phyloP scores from a whole-genome alignment of 2,888 invertebrate genomes.

The Balanococcus diminutus region DNA sequence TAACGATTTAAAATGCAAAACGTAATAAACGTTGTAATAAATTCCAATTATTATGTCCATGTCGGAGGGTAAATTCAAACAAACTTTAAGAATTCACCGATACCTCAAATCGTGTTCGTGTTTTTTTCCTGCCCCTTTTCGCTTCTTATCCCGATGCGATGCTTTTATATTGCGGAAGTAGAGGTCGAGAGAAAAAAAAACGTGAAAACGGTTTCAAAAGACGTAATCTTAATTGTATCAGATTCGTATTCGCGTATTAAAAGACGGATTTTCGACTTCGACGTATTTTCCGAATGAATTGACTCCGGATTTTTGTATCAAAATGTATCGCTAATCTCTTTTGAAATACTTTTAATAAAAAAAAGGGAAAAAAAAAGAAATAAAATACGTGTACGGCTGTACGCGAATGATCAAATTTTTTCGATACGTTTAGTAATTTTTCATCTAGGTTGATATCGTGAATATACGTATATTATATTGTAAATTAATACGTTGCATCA shows the following conservation, averaged over 20 bases:
- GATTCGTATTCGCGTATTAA: neutral
- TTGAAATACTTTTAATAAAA: too few relatives aligned
- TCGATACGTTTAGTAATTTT: too few relatives aligned
- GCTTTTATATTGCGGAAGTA: neutral
- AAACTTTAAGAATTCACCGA: constrained; percentile 4
- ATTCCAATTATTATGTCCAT: constrained; percentile 41
- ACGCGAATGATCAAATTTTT: too few relatives aligned
- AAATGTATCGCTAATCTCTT: too few relatives aligned
- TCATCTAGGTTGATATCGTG: too few relatives aligned
- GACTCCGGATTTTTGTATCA: neutral
- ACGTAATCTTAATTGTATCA: constrained; percentile 6
- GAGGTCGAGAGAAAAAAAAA: neutral
- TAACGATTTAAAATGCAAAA: constrained; percentile 38
- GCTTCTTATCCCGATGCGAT: neutral
- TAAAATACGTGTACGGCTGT: too few relatives aligned
- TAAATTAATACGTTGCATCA: too few relatives aligned
- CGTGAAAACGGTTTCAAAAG: neutral
- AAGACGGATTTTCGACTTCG: neutral
- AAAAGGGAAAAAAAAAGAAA: too few relatives aligned
- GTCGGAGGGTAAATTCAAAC: constrained; percentile 24
- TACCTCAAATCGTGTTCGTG: constrained; percentile 8
- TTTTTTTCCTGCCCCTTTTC: neutral
- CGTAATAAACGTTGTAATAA: constrained; percentile 39
- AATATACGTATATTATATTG: too few relatives aligned
- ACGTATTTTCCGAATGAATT: neutral